Base-by-base conservation (phyloP, 2,113 vertebrate genomes). In the Salvator merianae region DNA sequence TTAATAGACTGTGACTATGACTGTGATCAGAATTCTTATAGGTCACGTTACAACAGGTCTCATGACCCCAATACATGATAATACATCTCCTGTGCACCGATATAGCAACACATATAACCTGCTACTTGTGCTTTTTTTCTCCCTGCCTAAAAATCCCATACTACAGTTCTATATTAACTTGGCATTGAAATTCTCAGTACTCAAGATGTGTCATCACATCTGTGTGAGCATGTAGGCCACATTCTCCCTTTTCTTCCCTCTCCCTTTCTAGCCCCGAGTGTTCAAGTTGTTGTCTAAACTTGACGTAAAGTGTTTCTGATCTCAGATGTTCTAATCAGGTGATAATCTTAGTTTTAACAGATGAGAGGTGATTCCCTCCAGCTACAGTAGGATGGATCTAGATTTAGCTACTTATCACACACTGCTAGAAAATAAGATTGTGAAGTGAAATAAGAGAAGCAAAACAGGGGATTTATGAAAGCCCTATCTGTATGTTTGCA, bases 271-370 rank as follows among this genome's bases (percentile, higher is more conserved):
- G 40, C 14, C 14, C 76, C 5, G 0, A 43, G 1, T 2, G 0
- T 18, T 2, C 22, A 70, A 5, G 0, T 30, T 87, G 18, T 26
- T 78, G 78, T 30, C 78, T 62, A 24, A 82, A 28, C 10, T 59
- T 40, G n/a, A 65, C 76, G 26, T 24, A 74, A 85, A 73, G 2
- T 62, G 32, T 76, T 88, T 84, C 84, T 89, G 69, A 83, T 77
- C 68, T 90, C 72, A 84, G 69, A 38, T 79, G 77, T 50, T 85
- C 71, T 84, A 72, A 90, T 68, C 75, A 88, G 87, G 53, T 85
- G 72, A 83, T 38, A 90, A 91, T 36, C 62, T 81, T 84, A 71
- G 75, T 84, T 84, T 79, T 88, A 84, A 87, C 2, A 89, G 77
- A 68, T 83, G 18, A 70, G 47, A 90, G 20, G 5, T 14, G 74